Base-by-base conservation (phyloP, 2,888 invertebrate genomes). In the Subacronicta megacephala region DNA sequence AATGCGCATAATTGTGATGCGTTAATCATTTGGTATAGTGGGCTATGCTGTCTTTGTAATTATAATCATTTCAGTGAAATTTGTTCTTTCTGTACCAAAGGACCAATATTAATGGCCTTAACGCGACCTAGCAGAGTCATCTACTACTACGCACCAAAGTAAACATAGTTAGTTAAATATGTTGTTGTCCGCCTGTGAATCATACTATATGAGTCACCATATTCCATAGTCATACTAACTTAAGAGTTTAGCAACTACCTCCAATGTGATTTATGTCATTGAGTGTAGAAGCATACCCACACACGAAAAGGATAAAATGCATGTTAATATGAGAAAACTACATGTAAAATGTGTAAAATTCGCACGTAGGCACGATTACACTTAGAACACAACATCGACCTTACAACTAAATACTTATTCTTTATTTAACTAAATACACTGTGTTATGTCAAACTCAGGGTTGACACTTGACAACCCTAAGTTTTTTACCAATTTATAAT, bases 81-180 rank as follows among this genome's bases (percentile, higher is more conserved):
- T n/a, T 5, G 31, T 17, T 26, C 10, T 37, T 1, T 2, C 5
- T 7, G 23, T 43, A 20, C 29, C 7, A 12, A 20, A 33, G 7
- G 7, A 37, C 20, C 7, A 35, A 9, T 5, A 41, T 9, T 42
- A 59, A 15, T 41, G 12, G 44, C 40, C 16, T 20, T 16, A 42
- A 42, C 15, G 36, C 10, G 50, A n/a, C 10, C 7, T 12, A 42
- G 15, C 29, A 1, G 3, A n/a, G 35, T 6, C 17, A 46, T 16
- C 16, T 12, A 13, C 16, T 10, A 12, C 23, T 46, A 70, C 64
- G 50, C 50, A 29, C 10, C 40, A 38, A 41, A 29, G 36, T 54
- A 46, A 33, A 63, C 52, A 55, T n/a, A 53, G 31, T 10, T 20
- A 56, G 75, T 77, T 81, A 80, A 80, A 75, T 74, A 78, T 56